A percentile compares a stretch with the other conserved stretches of the same genome.
Evolutionary conservation across 2,113 vertebrate species (phyloP).

Genomic region (Andinoacara biseriatus): DNA sequence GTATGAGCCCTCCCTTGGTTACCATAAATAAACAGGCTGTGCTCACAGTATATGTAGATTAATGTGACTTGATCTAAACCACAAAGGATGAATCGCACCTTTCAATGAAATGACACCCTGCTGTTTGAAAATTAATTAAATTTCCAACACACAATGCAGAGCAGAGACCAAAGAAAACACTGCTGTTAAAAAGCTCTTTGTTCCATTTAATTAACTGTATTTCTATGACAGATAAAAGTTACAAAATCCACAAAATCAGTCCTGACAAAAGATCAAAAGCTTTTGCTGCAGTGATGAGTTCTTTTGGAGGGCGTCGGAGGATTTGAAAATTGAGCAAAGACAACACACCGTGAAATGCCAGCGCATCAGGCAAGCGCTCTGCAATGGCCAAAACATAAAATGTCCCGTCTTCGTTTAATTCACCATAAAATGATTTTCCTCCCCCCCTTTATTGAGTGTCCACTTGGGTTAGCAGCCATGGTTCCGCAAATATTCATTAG

Average conservation of each 20-base stretch:
- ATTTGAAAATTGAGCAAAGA: conserved; percentile 63
- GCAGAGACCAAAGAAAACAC: conserved; percentile 25
- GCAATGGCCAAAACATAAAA: conserved; percentile 32
- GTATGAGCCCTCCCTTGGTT: not conserved
- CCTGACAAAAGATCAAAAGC: conserved; percentile 29
- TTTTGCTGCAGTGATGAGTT: conserved; percentile 19
- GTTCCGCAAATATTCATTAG: conserved; percentile 74
- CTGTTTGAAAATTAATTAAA: conserved; percentile 69
- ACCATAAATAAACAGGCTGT: conserved; percentile 17
- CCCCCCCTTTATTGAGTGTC: conserved; percentile 24
- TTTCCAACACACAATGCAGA: conserved; percentile 52
- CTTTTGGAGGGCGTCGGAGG: conserved; percentile 24
- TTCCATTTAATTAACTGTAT: conserved; percentile 46
- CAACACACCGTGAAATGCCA: conserved; percentile 67
- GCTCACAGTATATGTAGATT: conserved; percentile 26
- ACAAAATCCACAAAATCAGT: not conserved
- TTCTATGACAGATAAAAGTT: conserved; percentile 45
- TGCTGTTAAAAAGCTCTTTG: conserved; percentile 26
- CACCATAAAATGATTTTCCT: conserved; percentile 74
- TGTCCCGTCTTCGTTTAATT: conserved; percentile 59
- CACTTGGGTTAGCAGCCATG: conserved; percentile 53
- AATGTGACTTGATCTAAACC: conserved; percentile 28
- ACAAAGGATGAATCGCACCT: conserved; percentile 55
- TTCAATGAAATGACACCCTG: conserved; percentile 47
- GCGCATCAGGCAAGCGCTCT: conserved; percentile 20